Base-by-base conservation (phyloP, 1,140 invertebrate species). In the Yoshiicerus persimilis region DNA sequence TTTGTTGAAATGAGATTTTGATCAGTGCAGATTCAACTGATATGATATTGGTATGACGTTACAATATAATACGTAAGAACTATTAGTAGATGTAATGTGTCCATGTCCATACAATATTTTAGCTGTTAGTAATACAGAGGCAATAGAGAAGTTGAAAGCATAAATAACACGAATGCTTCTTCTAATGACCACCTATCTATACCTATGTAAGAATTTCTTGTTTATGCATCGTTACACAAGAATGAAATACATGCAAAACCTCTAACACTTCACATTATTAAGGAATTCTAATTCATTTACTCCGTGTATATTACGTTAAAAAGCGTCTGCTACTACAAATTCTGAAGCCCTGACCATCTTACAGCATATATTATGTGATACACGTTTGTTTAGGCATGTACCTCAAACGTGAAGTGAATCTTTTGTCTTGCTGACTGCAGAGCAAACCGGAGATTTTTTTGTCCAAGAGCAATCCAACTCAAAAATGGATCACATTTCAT, bases 401-500 rank as follows among this genome's bases (percentile, higher is more conserved):
- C 32, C 32, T 80, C 47, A 32, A 80, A 36, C 27, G 16, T 32
- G 30, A n/a, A 36, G 23, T 23, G 34, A 34, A 80, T 16, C 75
- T 38, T 80, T 23, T 80, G 32, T 36, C 75, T 80, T 36, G 2
- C 36, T 36, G 20, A 36, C 34, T 36, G 32, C 32, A 20, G 23
- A 80, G 75, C 32, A 36, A 80, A 80, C 75, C 75, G 75, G 75
- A 34, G 32, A 80, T 80, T 80, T 80, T 70, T 80, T 80, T 80
- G 75, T 80, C 75, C 32, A 36, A 20, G n/a, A 32, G 38, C 32
- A 10, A 13, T 80, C 32, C 75, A 80, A 34, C n/a, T n/a, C 75
- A 80, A 80, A 80, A 80, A 80, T 80, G 75, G 75, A 80, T 36
- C 75, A 80, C 75, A 36, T 80, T 80, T 80, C 75, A 80, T 80